A percentile compares a stretch with the other conserved stretches of the same genome.
Evolutionary conservation across 2,888 invertebrate species (phyloP).

Genomic region (Tuta absoluta): DNA sequence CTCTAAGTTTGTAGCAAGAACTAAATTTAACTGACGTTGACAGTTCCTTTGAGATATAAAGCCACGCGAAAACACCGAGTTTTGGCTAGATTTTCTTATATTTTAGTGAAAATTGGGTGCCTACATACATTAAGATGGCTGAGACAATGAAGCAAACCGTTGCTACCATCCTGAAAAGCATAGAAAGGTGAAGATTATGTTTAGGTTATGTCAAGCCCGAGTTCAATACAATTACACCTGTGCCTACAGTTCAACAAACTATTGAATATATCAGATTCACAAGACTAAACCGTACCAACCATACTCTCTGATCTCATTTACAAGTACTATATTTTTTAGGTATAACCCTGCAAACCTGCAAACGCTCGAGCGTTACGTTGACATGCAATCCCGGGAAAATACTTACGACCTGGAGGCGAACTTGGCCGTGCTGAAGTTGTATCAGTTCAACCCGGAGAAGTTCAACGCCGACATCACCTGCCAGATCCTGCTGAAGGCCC

Average conservation of each 20-base stretch:
- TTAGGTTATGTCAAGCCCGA: slow-evolving; percentile 15
- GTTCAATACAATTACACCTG: not conserved
- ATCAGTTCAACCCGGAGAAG: slow-evolving; percentile 96
- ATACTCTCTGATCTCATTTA: not conserved
- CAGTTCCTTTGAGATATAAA: not conserved
- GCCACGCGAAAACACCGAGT: slow-evolving; percentile 20
- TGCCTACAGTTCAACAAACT: not conserved
- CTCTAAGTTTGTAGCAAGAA: not conserved
- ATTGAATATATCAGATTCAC: not conserved
- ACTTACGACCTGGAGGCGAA: slow-evolving; percentile 98
- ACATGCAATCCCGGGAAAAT: slow-evolving; percentile 95
- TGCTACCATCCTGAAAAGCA: slow-evolving; percentile 92
- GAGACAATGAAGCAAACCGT: slow-evolving; percentile 94
- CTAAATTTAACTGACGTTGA: not conserved
- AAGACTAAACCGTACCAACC: not conserved
- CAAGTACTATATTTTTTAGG: slow-evolving; percentile 72
- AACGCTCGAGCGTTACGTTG: slow-evolving; percentile 95
- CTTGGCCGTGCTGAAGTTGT: slow-evolving; percentile 96
- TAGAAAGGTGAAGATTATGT: slow-evolving; percentile 87
- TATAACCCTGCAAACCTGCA: slow-evolving; percentile 98
- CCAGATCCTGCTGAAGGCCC: slow-evolving; percentile 95
- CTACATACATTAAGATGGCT: slow-evolving; percentile 78
- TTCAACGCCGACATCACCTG: slow-evolving; percentile 92
- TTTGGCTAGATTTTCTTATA: not conserved
- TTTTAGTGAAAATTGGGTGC: not conserved